Base-by-base conservation (phyloP, 2,888 invertebrate species). In the Julus scanicus region DNA sequence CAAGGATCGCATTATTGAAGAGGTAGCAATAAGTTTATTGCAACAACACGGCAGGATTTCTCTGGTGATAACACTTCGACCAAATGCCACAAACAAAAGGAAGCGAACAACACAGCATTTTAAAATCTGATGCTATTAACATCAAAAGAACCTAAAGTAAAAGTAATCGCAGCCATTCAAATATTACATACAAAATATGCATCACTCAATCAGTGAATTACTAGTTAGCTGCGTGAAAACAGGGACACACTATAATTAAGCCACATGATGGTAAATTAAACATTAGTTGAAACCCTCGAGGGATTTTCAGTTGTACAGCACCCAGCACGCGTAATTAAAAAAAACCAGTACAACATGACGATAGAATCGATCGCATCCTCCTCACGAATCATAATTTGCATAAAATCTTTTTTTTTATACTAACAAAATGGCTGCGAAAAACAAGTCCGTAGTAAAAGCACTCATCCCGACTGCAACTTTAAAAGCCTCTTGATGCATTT, bases 401-500 rank as follows among this genome's bases (percentile, higher is more conserved):
- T 71, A 29, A 71, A 71, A 29, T 71, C 29, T n/a, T 71, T 57
- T 57, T 53, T 63, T 20, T 63, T n/a, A 2, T 1, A 71, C 20
- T 29, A 71, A 71, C 6, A 71, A 71, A 71, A 71, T 71, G 71
- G 71, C 9, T 29, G 11, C 29, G 71, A 71, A 71, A 71, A 71
- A 29, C 71, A 71, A 71, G 29, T 29, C 20, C 20, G 29, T 20
- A 71, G 71, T 8, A 11, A 71, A 71, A 29, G 63, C 63, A 63
- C n/a, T 20, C 63, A 63, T 63, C 63, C 63, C n/a, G n/a, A 17
- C 63, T 63, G 71, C 71, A 71, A 71, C 29, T 71, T 71, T 71
- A 71, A 71, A 71, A 71, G 29, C 29, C 71, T 71, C 71, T 71
- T n/a, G 71, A 71, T 71, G 71, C 71, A 71, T 71, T 63, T 71